phyloP scores from a whole-genome alignment of 2,888 invertebrate species.

The Ctena decussata region DNA sequence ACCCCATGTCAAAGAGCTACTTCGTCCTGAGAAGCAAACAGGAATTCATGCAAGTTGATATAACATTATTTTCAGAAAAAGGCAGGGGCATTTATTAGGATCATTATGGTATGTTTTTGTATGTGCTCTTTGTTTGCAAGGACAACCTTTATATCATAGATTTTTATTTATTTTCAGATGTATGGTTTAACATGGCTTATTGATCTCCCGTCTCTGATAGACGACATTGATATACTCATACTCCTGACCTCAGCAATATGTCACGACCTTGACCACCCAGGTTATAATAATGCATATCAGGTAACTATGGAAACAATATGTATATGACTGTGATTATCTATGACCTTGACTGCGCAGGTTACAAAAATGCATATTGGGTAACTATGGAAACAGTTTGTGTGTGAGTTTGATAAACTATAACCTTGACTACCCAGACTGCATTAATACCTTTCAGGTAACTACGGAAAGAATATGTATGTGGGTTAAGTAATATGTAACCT shows the following conservation, averaged over 20 bases:
- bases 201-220: constrained; percentile 91
- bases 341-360: constrained; percentile 87
- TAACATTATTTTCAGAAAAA: too few species aligned
- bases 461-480: background rate
- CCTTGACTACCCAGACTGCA: constrained; percentile 87
- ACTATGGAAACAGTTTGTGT: constrained; percentile 17
- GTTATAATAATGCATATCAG: constrained; percentile 87
- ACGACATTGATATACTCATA: constrained; percentile 92
- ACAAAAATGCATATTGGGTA: constrained; percentile 86
- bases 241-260: constrained; percentile 86
- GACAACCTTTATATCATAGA: too few species aligned
- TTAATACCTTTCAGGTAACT: constrained; percentile 86
- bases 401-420: constrained; percentile 86
- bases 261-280: constrained; percentile 87
- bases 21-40: too few species aligned
- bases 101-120: too few species aligned
- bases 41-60: too few species aligned
- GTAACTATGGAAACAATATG: constrained; percentile 61
- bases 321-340: constrained; percentile 85
- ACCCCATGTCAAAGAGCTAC: too few species aligned
- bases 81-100: too few species aligned
- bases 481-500: background rate
- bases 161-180: too few species aligned
- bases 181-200: constrained; percentile 93
- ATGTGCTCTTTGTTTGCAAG: too few species aligned